Base-by-base conservation (phyloP, 2,797 vertebrate species). In the Myripristis jacobus region DNA sequence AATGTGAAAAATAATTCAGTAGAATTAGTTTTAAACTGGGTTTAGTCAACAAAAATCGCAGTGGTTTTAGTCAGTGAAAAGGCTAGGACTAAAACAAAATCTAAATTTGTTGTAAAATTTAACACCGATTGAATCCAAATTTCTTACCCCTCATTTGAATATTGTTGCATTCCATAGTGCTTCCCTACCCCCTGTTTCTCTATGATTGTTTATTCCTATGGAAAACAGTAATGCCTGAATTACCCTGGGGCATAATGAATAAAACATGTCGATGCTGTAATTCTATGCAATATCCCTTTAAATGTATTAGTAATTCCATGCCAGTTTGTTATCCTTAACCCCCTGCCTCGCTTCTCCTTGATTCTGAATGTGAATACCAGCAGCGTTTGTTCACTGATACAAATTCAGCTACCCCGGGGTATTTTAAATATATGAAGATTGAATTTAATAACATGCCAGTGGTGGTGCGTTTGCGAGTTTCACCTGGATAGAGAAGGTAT, bases 181-280 rank as follows among this genome's bases (percentile, higher is more conserved):
- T 38, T 50, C 15, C 29, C 2, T 3, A 5, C 59, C 25, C 71
- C 60, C 13, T 44, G 66, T 36, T 66, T 52, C 56, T 50, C 3
- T 29, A 21, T 66, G 43, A 46, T 54, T 54, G 56, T 72, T 63
- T 8, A 10, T 9, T 70, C 29, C 73, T 59, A 8, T 73, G 66
- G 54, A 62, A 18, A 62, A 22, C 67, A 36, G 38, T 54, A 70
- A 75, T 50, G 62, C 53, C 18, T 21, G 41, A 68, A 29, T 19
- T 11, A 16, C 70, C 64, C 24, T 0, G 3, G 31, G 82, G 72
- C 12, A 0, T 12, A 27, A 50, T 80, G 66, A 84, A 80, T 83
- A 70, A 86, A 84, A 81, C 73, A 86, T 84, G 58, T 4, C 3
- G 5, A 54, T 63, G 54, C 50, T 68, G 61, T 73, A 75, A 67